These are phyloP conservation scores for Antitype chi DNA, from an alignment of 2,888 invertebrate species.

Conservation along the genomic window DNA sequence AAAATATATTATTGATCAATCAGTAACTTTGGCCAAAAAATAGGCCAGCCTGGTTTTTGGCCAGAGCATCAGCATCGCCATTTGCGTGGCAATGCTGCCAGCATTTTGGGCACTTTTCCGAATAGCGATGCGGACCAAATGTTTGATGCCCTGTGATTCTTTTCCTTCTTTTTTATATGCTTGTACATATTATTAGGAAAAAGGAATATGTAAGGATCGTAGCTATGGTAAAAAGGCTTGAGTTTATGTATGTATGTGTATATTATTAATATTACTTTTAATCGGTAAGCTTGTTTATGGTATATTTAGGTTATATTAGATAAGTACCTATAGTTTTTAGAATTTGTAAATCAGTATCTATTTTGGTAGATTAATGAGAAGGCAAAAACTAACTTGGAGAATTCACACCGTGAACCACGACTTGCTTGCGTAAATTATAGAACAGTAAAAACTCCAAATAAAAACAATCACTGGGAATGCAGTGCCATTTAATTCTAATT, in stretches of 20 bases:
- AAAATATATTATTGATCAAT: slow-evolving; percentile 14
- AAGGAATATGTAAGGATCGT: too few species aligned
- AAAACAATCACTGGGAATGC: slow-evolving; percentile 12
- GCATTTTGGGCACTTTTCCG: not conserved
- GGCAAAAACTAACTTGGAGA: not conserved
- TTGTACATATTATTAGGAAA: too few species aligned
- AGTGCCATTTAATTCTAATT: slow-evolving; percentile 10
- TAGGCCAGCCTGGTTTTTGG: too few species aligned
- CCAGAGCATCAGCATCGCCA: too few species aligned
- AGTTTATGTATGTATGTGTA: too few species aligned
- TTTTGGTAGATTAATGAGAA: not conserved
- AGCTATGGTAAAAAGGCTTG: too few species aligned
- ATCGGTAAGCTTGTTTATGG: too few species aligned
- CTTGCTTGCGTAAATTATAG: not conserved
- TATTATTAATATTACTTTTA: too few species aligned
- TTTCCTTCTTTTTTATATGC: not conserved
- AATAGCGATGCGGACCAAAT: not conserved
- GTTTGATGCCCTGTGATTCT: not conserved
- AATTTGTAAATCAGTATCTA: not conserved
- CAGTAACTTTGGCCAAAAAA: too few species aligned
- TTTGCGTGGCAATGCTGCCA: not conserved
- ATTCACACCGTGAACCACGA: not conserved
- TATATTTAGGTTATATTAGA: too few species aligned
- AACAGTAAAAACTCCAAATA: slow-evolving; percentile 9
- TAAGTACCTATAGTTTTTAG: too few species aligned